Percentiles rank a stretch among this genome's conserved stretches.
Conservation (phyloP, 2,113 vertebrate genomes). For the Perognathus longimembris region DNA sequence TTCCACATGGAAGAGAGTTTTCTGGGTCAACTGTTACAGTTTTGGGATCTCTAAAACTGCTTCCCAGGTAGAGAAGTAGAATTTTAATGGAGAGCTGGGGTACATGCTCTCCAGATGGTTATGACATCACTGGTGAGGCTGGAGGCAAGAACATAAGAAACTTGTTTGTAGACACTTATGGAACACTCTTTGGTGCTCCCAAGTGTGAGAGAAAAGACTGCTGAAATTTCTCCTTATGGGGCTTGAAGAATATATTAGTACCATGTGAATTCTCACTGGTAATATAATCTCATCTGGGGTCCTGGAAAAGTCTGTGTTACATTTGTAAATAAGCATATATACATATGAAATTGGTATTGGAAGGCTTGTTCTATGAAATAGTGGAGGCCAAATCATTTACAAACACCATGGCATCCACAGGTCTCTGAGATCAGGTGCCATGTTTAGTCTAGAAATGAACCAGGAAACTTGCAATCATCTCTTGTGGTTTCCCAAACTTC, state of each 20-base stretch:
- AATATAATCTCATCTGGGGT: not conserved
- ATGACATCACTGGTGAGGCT: not conserved
- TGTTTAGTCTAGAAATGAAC: not conserved
- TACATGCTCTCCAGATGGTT: not conserved
- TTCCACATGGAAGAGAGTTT: not conserved
- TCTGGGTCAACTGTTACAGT: not conserved
- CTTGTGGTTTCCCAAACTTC: not conserved
- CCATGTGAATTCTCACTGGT: not conserved
- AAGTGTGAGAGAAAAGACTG: not conserved
- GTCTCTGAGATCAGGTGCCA: not conserved
- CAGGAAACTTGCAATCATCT: slow-evolving; percentile 18
- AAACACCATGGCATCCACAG: not conserved
- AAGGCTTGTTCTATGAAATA: not conserved
- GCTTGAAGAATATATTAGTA: not conserved
- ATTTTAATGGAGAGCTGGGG: not conserved
- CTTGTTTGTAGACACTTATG: not conserved
- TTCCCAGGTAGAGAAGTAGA: not conserved
- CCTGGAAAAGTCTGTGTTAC: slow-evolving; percentile 14
- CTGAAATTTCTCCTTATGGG: not conserved
- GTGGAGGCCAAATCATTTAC: not conserved
- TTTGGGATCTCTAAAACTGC: slow-evolving; percentile 23
- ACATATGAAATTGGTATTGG: not conserved
- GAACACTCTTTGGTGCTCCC: not conserved
- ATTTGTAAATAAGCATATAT: not conserved
- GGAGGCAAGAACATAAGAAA: not conserved